Conservation (phyloP, 2,888 invertebrate genomes). For the Bellardia pandia region DNA sequence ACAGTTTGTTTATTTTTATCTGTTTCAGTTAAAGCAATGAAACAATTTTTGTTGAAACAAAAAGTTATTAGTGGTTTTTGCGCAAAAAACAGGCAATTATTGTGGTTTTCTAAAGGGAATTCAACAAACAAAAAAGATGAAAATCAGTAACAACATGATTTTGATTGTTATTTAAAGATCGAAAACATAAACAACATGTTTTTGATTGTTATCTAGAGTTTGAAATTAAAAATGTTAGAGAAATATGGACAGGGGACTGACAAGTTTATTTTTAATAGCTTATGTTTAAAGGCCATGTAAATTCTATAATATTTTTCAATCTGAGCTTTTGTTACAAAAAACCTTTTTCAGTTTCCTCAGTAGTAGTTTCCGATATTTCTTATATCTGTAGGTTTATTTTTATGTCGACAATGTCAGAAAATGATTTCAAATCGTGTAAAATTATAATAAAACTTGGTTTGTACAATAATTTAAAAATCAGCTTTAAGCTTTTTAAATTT, state of each 20-base stretch:
- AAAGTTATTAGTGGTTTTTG: conserved; percentile 61
- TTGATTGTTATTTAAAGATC: conserved; percentile 31
- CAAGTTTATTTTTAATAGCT: too few relatives aligned
- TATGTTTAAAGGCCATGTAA: too few relatives aligned
- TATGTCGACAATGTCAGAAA: too few relatives aligned
- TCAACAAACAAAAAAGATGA: not conserved
- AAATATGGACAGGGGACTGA: not conserved
- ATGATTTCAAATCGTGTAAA: too few relatives aligned
- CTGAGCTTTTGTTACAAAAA: too few relatives aligned
- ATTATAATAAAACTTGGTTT: too few relatives aligned
- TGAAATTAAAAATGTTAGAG: not conserved
- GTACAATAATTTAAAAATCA: too few relatives aligned
- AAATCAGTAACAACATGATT: conserved; percentile 27
- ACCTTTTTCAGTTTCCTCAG: too few relatives aligned
- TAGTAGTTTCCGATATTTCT: too few relatives aligned
- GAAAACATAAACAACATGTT: conserved; percentile 9
- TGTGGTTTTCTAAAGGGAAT: conserved; percentile 36
- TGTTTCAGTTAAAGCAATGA: not conserved
- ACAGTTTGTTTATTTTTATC: conserved; percentile 35
- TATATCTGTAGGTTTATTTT: too few relatives aligned
- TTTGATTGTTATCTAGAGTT: not conserved
- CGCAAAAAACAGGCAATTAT: conserved; percentile 52
- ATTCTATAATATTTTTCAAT: too few relatives aligned
- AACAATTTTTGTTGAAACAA: conserved; percentile 13
- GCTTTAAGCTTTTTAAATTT: too few relatives aligned